Conservation (phyloP, 2,888 invertebrate genomes). For the Spicauda simplicius region DNA sequence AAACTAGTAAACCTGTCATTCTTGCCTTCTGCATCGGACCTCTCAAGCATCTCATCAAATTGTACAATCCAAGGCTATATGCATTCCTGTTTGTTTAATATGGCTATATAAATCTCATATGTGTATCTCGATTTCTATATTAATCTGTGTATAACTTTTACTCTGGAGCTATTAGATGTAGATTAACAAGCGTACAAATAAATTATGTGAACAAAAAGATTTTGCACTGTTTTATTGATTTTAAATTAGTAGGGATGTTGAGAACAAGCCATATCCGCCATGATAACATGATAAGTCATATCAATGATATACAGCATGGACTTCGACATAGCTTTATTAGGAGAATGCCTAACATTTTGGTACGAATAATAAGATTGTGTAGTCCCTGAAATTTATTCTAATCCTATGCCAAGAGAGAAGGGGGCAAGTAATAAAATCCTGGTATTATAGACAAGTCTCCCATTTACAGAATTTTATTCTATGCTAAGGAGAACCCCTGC, state of each 20-base stretch:
- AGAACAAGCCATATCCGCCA: no score
- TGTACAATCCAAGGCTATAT: slow-evolving; percentile 28
- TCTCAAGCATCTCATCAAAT: slow-evolving; percentile 30
- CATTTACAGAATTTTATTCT: no score
- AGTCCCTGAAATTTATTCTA: no score
- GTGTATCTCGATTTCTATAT: slow-evolving; percentile 2
- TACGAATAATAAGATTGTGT: no score
- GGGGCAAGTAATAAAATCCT: no score
- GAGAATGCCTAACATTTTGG: no score
- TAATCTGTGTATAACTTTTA: slow-evolving; percentile 19
- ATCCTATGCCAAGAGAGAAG: no score
- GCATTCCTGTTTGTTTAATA: slow-evolving; percentile 30
- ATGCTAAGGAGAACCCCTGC: no score
- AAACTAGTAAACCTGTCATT: slow-evolving; percentile 26
- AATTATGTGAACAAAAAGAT: not conserved
- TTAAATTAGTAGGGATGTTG: not conserved
- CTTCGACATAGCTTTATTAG: no score
- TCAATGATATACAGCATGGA: no score
- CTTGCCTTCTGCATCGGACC: slow-evolving; percentile 31
- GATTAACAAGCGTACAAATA: slow-evolving; percentile 26
- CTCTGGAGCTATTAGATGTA: slow-evolving; percentile 16
- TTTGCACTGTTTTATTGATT: not conserved
- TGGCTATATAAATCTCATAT: not conserved
- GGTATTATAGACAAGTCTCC: no score
- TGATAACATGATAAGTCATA: no score